Conservation (phyloP, 2,888 invertebrate species). For the Drosophila neutralis region DNA sequence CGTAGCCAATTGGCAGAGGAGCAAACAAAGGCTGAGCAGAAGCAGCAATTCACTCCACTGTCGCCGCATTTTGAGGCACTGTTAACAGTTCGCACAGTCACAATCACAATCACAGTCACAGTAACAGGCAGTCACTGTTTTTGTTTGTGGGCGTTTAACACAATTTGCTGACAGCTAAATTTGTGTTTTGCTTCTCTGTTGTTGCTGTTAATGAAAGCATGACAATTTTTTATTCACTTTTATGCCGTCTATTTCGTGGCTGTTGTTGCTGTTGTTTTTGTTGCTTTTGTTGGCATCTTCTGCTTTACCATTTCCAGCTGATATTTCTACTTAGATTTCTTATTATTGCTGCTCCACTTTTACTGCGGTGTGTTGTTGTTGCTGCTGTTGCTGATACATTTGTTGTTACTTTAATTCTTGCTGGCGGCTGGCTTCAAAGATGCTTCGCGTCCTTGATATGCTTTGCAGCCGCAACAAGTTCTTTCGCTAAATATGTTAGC, state of each 20-base stretch:
- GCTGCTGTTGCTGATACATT: conserved; percentile 3
- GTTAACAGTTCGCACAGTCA: conserved; percentile 2
- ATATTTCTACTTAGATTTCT: conserved; percentile 65
- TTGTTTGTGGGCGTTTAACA: conserved; percentile 43
- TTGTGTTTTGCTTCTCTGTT: conserved; percentile 35
- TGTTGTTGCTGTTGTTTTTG: conserved; percentile 11
- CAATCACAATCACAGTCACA: conserved; percentile 16
- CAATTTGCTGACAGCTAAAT: conserved; percentile 47
- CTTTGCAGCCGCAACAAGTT: conserved; percentile 33
- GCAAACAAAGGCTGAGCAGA: conserved; percentile 45
- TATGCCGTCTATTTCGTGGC: conserved; percentile 41
- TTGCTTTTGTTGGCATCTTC: conserved; percentile 43
- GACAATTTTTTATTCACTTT: conserved; percentile 73
- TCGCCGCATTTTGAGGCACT: conserved; percentile 50
- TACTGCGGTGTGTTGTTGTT: conserved; percentile 48
- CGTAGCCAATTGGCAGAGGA: conserved; percentile 45
- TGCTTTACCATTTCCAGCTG: conserved; percentile 58
- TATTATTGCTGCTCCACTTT: conserved; percentile 76
- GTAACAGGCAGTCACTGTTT: conserved; percentile 23
- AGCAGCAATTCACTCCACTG: conserved; percentile 31
- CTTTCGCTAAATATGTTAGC: conserved; percentile 55
- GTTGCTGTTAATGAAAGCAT: conserved; percentile 77
- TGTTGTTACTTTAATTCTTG: conserved; percentile 6
- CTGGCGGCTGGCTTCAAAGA: conserved; percentile 34
- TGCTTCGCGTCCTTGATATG: conserved; percentile 63